Base-by-base conservation (phyloP, 2,113 vertebrate species). In the Elephantulus edwardii region DNA sequence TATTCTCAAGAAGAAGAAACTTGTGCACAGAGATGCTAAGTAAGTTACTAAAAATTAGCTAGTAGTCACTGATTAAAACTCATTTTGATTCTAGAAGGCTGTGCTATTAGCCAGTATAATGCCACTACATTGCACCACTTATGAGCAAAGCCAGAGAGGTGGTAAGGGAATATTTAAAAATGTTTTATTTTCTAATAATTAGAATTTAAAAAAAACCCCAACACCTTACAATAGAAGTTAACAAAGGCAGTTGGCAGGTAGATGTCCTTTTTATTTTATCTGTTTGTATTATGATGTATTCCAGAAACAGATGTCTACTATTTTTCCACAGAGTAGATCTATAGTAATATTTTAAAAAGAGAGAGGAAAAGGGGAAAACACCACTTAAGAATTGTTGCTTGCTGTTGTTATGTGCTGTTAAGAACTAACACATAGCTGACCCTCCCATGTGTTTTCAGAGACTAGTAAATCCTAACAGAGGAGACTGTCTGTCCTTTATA, bases 121-220 rank as follows among this genome's bases (percentile, higher is more conserved):
- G n/a, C n/a, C n/a, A n/a, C n/a, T n/a, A n/a, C n/a, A n/a, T 11
- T 30, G 0, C 72, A 33, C 9, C 70, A 48, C 11, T 44, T 50
- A 50, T 50, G 48, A 14, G 48, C 48, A 10, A 50, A n/a, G 60
- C 13, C 26, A 50, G 50, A n/a, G 30, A 20, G 22, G n/a, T 16
- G 68, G 38, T 44, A 64, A 26, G 40, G 56, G 17, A 64, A 5
- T 56, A 75, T 74, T 94, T 76, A 52, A 44, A 66, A 40, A n/a
- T 6, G 33, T n/a, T 52, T 91, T 44, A 68, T 87, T 83, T 89
- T 79, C 42, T 82, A 44, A 66, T 85, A 74, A 60, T 77, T n/a
- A n/a, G n/a, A n/a, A 78, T 33, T 72, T 88, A 88, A 44, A 86
- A 90, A 80, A 68, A 80, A 83, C 86, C 64, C 20, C 48, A 82